Base-by-base conservation (phyloP, 2,888 invertebrate genomes). In the Oeneis ivallda region DNA sequence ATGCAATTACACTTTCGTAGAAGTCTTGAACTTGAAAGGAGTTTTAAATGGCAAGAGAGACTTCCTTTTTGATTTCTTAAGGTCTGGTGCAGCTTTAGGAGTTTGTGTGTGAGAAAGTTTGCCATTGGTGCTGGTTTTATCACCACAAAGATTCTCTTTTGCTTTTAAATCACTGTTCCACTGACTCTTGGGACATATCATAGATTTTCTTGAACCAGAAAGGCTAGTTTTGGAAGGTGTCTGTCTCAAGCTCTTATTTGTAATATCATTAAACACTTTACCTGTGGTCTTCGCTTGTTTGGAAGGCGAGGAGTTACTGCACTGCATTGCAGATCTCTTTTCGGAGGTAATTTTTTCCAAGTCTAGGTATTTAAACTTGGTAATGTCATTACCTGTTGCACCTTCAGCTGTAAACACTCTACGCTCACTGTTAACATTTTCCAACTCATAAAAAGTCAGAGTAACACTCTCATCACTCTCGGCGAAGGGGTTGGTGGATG, bases 381-480 rank as follows among this genome's bases (percentile, higher is more conserved):
- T 80, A 32, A 92, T 87, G 63, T 92, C 87, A 71, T 81, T 85
- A 5, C 77, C 65, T 8, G 73, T 69, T 37, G 70, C 72, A 39
- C 76, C 69, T 32, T 78, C 75, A 39, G 71, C 70, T 72, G 77
- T 6, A 84, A 81, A 37, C 80, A 75, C 67, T 84, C 73, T 75
- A 54, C 85, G 80, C 3, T 84, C 49, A 60, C 49, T 49, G 34
- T 60, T 47, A 32, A 47, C 75, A 77, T 81, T 82, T 11, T 87
- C 92, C 62, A 92, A 72, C 66, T 92, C 92, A 74, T 92, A 92
- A 73, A 87, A 92, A 13, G 92, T 92, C 3, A 92, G 71, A 7
- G 89, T 90, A 0, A 92, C 87, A 82, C 92, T 92, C 43, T 91
- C 91, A 79, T 92, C 92, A 78, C 92, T 91, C 70, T 92, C 92